A percentile compares a stretch with the other conserved stretches of the same genome.
phyloP scores from a whole-genome alignment of 2,113 vertebrate species.

The Ammodramus savannarum region DNA sequence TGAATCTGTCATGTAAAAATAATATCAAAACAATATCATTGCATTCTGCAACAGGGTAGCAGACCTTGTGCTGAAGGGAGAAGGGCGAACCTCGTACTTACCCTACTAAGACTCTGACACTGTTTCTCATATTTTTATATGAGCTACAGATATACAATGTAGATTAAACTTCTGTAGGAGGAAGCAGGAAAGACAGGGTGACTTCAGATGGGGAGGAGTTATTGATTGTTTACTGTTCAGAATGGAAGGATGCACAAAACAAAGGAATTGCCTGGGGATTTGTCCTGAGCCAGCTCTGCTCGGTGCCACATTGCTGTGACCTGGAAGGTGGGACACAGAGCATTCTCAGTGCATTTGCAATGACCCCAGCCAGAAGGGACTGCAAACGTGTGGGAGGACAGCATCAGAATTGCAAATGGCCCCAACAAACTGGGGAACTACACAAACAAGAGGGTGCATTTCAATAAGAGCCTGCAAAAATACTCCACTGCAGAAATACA shows the following conservation, averaged over 20 bases:
- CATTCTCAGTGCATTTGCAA: background rate
- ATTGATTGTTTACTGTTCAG: constrained; percentile 39
- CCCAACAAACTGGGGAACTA: background rate
- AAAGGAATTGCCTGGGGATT: background rate
- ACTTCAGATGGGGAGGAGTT: background rate
- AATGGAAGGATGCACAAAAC: constrained; percentile 2
- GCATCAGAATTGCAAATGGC: constrained; percentile 38
- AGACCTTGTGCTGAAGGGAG: constrained; percentile 1
- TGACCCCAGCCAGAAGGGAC: constrained; percentile 12
- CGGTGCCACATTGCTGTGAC: background rate
- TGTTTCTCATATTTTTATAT: background rate
- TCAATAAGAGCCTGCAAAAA: background rate
- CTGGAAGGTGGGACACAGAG: background rate
- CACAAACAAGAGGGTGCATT: constrained; percentile 1
- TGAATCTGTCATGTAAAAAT: constrained; percentile 10
- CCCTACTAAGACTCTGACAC: background rate
- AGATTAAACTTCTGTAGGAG: background rate
- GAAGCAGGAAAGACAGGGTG: background rate
- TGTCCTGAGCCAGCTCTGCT: constrained; percentile 12
- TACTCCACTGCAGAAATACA: background rate
- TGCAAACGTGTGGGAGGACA: background rate
- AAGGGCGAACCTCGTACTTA: background rate
- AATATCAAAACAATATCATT: constrained; percentile 16
- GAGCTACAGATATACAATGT: background rate
- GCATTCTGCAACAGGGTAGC: background rate